Base-by-base conservation (phyloP, 1,140 invertebrate species). In the Ooceraea biroi region DNA sequence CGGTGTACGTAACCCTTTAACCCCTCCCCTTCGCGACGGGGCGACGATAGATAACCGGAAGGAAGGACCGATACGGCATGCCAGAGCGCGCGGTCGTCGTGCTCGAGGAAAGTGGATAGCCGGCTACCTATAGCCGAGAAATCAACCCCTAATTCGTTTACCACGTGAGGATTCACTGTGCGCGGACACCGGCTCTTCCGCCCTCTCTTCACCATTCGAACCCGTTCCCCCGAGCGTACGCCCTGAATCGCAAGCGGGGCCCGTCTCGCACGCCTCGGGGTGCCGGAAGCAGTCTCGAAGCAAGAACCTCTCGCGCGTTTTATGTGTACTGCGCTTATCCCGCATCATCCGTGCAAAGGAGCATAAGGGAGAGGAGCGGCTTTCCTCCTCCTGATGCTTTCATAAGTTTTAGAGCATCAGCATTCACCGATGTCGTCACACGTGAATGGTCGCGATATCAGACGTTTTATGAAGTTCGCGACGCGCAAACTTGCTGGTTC, bases 141-240 rank as follows among this genome's bases (percentile, higher is more conserved):
- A 92, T 91, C 89, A 91, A 90, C 87, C 82, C 68, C 83, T 91
- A 89, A 91, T 91, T 91, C 91, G 90, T 91, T 91, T 91, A 90
- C 83, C 84, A 50, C 76, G 65, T 41, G 86, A 82, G 88, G 89
- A 90, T 88, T 71, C 71, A 89, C 86, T 72, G 84, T 82, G 57
- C 73, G 66, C 36, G 36, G 36, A 36, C n/a, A n/a, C n/a, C n/a
- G n/a, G n/a, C 36, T 36, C 36, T 36, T 36, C 69, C 55, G 63
- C 61, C 65, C 58, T 30, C 55, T 22, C 48, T 19, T 50, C 46
- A 19, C 55, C 48, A 30, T 44, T 48, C 68, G 14, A 36, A 50
- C 41, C 7, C 36, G 2, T 36, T 7, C 36, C 36, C 36, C 36
- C 30, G 36, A 17, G 36, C 50, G 82, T 88, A 85, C 68, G 82